Evolutionary conservation across 2,888 invertebrate genomes (phyloP), one percentile per base, ranked within the genome.

Genomic region (Cheilosia vernalis): DNA sequence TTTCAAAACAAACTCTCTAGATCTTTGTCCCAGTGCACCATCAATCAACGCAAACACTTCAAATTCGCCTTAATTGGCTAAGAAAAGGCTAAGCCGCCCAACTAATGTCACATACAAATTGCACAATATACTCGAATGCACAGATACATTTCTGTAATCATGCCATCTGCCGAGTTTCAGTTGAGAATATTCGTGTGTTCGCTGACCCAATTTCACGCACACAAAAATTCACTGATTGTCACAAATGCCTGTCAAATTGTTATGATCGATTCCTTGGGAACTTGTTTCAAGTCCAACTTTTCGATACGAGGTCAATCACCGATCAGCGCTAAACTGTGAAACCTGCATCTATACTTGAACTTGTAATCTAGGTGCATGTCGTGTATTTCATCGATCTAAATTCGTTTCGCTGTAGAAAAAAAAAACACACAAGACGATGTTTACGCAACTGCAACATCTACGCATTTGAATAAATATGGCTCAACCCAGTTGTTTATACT

Each of bases 401-500:
- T 44, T 56, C 33, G n/a, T 21, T 9, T 9, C 40, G 4, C 6
- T 24, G 27, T 27, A 1, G 10, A 33, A 24, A 44, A 47, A 63
- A 55, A 24, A 44, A 47, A 63, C 47, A 24, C 55, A 27, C 37
- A 49, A 40, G 42, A 30, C 17, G 24, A 37, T 42, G 17, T 66
- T 37, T 49, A 60, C 58, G 51, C 51, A 66, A 72, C 33, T 40
- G 53, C 55, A 33, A 10, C 5, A 58, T 40, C 27, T 60, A 33
- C 44, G 30, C 44, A 69, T 73, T 61, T 61, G n/a, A 61, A 24
- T 30, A 51, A 7, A 40, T 47, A 33, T 2, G 10, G 33, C 10
- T 40, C 19, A 13, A 53, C 15, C 37, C 58, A 44, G 37, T 47
- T 63, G 5, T 40, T 24, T 30, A 27, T 89, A 92, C 94, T 93